Conservation (phyloP, 2,888 invertebrate species). For the Dryadula phaetusa region DNA sequence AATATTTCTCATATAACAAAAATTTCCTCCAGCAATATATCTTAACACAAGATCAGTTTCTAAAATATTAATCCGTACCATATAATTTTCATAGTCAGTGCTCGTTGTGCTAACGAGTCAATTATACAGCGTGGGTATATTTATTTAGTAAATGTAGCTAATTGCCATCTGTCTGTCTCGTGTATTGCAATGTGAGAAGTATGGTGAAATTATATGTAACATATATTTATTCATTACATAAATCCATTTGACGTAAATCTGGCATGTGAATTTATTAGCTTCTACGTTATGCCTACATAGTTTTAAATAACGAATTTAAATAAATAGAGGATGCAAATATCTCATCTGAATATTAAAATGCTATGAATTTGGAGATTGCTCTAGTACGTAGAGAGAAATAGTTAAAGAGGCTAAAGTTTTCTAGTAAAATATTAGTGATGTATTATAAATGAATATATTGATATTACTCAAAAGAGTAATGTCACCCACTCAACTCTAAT, state of each 20-base stretch:
- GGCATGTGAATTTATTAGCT: neutral
- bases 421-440: too few species aligned
- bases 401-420: too few species aligned
- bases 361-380: too few species aligned
- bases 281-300: too few species aligned
- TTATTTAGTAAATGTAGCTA: slow-evolving; percentile 62
- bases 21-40: neutral
- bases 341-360: too few species aligned
- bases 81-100: slow-evolving; percentile 28
- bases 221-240: neutral
- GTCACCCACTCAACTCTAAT: too few species aligned
- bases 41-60: neutral
- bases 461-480: too few species aligned
- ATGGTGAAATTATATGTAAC: slow-evolving; percentile 30
- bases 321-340: too few species aligned
- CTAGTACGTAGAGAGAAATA: too few species aligned
- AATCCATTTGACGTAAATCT: neutral
- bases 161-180: slow-evolving; percentile 37
- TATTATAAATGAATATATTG: too few species aligned
- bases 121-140: slow-evolving; percentile 61
- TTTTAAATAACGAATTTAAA: too few species aligned
- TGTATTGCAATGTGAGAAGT: slow-evolving; percentile 36
- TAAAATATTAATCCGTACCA: slow-evolving; percentile 32
- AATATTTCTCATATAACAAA: neutral
- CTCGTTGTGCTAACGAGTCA: slow-evolving; percentile 59